Conservation (phyloP, 2,888 invertebrate species). For the Phragmatobia fuliginosa region DNA sequence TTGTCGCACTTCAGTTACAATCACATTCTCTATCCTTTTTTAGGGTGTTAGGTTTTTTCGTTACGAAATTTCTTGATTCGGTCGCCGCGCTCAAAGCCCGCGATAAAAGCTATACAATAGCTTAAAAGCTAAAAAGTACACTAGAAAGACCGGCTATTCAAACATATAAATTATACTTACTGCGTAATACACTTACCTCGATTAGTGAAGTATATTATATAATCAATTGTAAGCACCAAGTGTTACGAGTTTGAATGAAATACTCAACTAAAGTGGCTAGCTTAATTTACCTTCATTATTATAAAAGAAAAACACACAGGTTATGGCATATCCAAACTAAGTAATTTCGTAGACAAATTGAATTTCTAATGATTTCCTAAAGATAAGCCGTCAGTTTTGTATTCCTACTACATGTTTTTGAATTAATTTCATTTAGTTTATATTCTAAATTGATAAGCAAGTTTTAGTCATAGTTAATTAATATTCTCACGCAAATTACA, state of each 20-base stretch:
- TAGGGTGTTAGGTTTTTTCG: no score
- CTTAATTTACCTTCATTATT: neutral
- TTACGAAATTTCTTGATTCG: no score
- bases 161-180: neutral
- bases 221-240: neutral
- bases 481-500: neutral
- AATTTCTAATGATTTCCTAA: neutral
- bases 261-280: neutral
- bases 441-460: neutral
- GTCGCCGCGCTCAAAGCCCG: no score
- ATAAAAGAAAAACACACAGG: neutral
- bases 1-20: no score
- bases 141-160: no score
- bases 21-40: no score
- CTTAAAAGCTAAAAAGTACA: neutral
- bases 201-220: no score
- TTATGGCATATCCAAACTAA: neutral
- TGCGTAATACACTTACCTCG: neutral
- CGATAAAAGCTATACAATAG: no score
- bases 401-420: no score
- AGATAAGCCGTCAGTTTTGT: neutral
- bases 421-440: neutral
- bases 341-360: neutral
- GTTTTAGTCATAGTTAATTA: neutral
- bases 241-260: neutral